Conservation (phyloP, 2,113 vertebrate species). For the Turnix velox region DNA sequence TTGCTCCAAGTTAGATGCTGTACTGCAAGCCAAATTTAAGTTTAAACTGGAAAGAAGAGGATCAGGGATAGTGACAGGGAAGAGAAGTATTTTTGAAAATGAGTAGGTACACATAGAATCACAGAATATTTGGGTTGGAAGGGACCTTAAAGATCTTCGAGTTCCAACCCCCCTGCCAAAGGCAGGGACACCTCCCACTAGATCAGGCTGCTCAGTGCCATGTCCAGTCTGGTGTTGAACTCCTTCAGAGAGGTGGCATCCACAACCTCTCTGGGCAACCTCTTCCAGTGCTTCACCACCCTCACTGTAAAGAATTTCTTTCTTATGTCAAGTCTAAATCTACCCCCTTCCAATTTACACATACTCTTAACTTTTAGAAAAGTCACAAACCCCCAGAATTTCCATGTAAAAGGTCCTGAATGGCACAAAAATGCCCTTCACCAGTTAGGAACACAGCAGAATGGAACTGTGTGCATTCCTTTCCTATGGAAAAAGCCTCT, state of each 20-base stretch:
- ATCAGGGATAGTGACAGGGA: not conserved
- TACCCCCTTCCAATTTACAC: no score
- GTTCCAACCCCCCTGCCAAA: no score
- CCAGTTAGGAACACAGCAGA: not conserved
- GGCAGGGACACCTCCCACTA: no score
- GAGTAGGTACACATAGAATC: not conserved
- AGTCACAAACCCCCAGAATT: not conserved
- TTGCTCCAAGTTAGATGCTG: not conserved
- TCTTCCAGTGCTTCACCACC: no score
- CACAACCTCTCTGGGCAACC: no score
- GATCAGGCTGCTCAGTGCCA: no score
- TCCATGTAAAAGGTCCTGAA: not conserved
- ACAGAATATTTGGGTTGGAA: no score
- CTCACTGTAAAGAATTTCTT: no score
- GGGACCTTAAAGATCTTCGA: no score
- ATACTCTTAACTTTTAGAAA: not conserved
- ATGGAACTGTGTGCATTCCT: not conserved
- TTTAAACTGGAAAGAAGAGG: not conserved
- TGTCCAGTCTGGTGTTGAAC: no score
- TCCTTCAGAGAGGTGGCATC: no score
- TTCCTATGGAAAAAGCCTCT: not conserved
- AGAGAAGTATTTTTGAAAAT: not conserved
- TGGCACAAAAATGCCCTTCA: not conserved
- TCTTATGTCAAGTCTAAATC: no score
- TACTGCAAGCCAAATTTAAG: not conserved